Base-by-base conservation (phyloP, 2,113 vertebrate genomes). In the Festucalex cinctus region DNA sequence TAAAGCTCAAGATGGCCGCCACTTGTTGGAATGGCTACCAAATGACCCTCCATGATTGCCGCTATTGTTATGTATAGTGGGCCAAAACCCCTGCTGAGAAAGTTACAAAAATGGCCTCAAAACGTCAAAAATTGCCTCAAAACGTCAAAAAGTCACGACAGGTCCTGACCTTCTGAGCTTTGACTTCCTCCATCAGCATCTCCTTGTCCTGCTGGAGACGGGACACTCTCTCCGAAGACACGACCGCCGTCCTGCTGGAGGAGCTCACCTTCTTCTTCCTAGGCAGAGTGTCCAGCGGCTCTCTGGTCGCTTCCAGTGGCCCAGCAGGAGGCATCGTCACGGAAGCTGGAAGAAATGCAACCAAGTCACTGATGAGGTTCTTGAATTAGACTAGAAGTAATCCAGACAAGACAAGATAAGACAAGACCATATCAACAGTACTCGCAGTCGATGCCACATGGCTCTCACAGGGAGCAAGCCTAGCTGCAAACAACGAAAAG, bases 111-210 rank as follows among this genome's bases (percentile, higher is more conserved):
- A 32, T 32, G 28, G n/a, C n/a, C n/a, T n/a, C n/a, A n/a, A n/a
- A n/a, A n/a, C n/a, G n/a, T n/a, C n/a, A n/a, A n/a, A n/a, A n/a
- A n/a, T n/a, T n/a, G n/a, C n/a, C n/a, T n/a, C n/a, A n/a, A n/a
- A n/a, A n/a, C n/a, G n/a, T n/a, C 28, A 32, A 32, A 32, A 32
- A 32, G 28, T 32, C 28, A 32, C 28, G 28, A 32, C 28, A 10
- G 4, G 16, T 48, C 22, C 64, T 71, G 53, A 97, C 96, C 95
- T 97, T 98, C 85, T 98, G 96, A 66, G 94, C 91, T 74, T 94
- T 92, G 67, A 98, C 85, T 79, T 98, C 95, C 63, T 94, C 90
- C 3, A 86, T 86, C 69, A 97, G 90, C 0, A 78, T 88, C 77
- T 93, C 74, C 49, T 94, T 90, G 72, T 96, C 93, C 51, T 95